Base-by-base conservation (phyloP, 2,113 vertebrate genomes). In the Lasiurus borealis region DNA sequence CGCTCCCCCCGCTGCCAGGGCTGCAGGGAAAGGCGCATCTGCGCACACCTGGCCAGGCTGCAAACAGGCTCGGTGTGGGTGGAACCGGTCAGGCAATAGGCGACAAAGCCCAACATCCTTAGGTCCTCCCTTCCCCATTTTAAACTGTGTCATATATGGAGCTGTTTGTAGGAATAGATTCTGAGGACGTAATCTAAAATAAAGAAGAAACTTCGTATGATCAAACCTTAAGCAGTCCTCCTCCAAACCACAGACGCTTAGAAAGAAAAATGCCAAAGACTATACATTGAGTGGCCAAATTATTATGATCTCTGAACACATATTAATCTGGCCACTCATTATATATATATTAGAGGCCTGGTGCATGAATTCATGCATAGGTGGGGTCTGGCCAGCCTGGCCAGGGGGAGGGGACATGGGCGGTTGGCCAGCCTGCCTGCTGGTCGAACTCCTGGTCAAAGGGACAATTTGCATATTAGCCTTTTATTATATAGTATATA, bases 221-320 rank as follows among this genome's bases (percentile, higher is more conserved):
- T 86, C 52, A 93, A 68, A 81, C 50, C 46, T 75, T 93, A 19
- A 90, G 77, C 16, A 75, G 73, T 21, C 66, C 31, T 84, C 16
- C 29, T 68, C 75, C 40, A 81, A 92, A 85, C 31, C 1, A 21
- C 7, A 36, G 73, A 89, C 80, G 80, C 1, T 6, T 71, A 19
- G 40, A 72, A 64, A 57, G 34, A 21, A n/a, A 34, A 68, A 7
- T 12, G 75, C 3, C 27, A 31, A 59, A 72, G 12, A 75, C 36
- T 73, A 68, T 29, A 50, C 27, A 50, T 14, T 15, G 50, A 50
- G 50, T 50, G 50, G 50, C 50, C 50, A 50, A 50, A 50, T 50
- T 15, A 50, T 50, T 50, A 50, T 50, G 50, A 50, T 50, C 50
- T 50, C 50, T 50, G 14, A 50, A 50, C 14, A 3, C 50, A 50